phyloP scores from a whole-genome alignment of 2,113 vertebrate genomes.

The Daboia siamensis region DNA sequence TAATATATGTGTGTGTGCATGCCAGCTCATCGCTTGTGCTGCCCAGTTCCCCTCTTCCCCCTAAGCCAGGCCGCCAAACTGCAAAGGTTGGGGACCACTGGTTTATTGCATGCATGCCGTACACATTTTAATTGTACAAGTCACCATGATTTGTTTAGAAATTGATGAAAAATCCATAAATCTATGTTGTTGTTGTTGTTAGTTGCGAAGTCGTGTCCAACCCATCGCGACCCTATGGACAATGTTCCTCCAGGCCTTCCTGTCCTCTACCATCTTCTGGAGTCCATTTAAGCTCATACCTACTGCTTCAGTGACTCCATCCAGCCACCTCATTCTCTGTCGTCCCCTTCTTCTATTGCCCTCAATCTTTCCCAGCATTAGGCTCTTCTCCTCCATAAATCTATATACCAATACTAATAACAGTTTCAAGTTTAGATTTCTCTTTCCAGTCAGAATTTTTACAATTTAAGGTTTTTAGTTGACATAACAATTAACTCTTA shows the following conservation, averaged over 20 bases:
- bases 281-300: too few species aligned
- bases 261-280: too few species aligned
- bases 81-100: background rate
- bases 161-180: background rate
- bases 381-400: too few species aligned
- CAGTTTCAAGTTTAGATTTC: background rate
- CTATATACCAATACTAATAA: background rate
- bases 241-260: too few species aligned
- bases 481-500: background rate
- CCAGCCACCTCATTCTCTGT: too few species aligned
- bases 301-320: too few species aligned
- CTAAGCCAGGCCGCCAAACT: background rate
- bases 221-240: too few species aligned
- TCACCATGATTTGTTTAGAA: background rate
- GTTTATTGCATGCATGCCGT: background rate
- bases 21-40: background rate
- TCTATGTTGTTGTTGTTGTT: too few species aligned
- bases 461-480: background rate
- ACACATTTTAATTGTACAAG: background rate
- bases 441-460: background rate
- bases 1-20: background rate
- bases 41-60: background rate
- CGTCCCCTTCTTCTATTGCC: too few species aligned
- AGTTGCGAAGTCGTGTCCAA: too few species aligned
- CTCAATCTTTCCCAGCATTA: too few species aligned